Base-by-base conservation (phyloP, 2,797 vertebrate genomes). In the Sebastolobus alascanus region DNA sequence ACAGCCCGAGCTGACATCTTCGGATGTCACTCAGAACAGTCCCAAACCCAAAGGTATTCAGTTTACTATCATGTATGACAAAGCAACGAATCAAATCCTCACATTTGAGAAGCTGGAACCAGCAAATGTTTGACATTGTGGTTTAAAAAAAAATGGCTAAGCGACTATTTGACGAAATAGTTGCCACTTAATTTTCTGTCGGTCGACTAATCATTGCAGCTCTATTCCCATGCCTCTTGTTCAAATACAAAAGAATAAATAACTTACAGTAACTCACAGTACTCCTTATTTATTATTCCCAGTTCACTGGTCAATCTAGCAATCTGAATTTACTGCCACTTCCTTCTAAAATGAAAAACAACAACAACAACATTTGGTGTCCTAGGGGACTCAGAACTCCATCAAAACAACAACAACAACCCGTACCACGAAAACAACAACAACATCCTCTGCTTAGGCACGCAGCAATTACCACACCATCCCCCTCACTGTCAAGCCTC, bases 371-470 rank as follows among this genome's bases (percentile, higher is more conserved):
- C 84, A 69, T 40, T 12, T 58, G 54, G 75, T 59, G 87, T 66
- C 92, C 82, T 35, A 16, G 58, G 92, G 92, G 90, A 92, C 88
- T 90, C 85, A 85, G 38, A 89, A 29, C 78, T 87, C 80, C 83
- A 81, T 78, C 88, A 89, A 90, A 93, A 94, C 90, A 94, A 92
- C 91, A 90, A 89, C 91, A 90, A 89, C 85, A 93, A 90, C 91
- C 73, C 82, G 69, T 16, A 60, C 82, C 64, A 85, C 54, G 75
- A 91, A 85, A 93, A 92, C 92, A 94, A 87, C 78, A 83, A 83
- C 93, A 92, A 84, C 92, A 86, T 90, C 93, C 88, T 91, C 90
- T 88, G 86, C 85, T 50, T 72, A 79, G 83, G 88, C 88, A 90
- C 55, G 87, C 84, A 92, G 92, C 91, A 93, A 91, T 94, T 92